A percentile compares a stretch with the other conserved stretches of the same genome.
Evolutionary conservation across 2,888 invertebrate species (phyloP).

Genomic region (Drosophila rubida): DNA sequence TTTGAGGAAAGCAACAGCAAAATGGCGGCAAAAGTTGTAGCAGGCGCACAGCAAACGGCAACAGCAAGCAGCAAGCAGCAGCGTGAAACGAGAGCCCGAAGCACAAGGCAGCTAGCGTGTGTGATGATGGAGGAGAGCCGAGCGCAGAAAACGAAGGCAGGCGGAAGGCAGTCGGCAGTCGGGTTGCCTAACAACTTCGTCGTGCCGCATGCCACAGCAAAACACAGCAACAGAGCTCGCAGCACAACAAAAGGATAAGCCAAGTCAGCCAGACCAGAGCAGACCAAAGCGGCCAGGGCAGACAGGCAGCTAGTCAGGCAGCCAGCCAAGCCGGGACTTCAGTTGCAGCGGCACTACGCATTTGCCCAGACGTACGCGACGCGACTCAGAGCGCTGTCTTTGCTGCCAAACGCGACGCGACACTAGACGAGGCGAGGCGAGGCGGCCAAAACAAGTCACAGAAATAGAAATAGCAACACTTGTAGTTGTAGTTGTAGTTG

Average conservation of each 20-base stretch:
- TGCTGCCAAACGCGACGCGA: neutral
- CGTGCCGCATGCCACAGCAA: conserved; percentile 23
- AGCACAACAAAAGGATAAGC: conserved; percentile 74
- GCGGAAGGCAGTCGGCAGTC: conserved; percentile 19
- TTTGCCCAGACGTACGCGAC: conserved; percentile 72
- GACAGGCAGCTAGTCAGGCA: conserved; percentile 50
- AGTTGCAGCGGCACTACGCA: conserved; percentile 77
- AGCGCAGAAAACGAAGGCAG: conserved; percentile 32
- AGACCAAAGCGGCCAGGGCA: conserved; percentile 1
- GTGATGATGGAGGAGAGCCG: conserved; percentile 13
- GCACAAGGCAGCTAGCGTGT: neutral
- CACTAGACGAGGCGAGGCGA: neutral
- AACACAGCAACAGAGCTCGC: conserved; percentile 5
- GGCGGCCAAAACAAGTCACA: conserved; percentile 6
- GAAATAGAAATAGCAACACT: conserved; percentile 49
- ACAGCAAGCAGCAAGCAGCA: conserved; percentile 20
- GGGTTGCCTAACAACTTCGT: conserved; percentile 74
- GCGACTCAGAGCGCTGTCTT: neutral
- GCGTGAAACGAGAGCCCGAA: conserved; percentile 5
- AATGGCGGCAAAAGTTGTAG: conserved; percentile 70
- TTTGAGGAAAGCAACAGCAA: conserved; percentile 59
- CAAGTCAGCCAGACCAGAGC: conserved; percentile 57
- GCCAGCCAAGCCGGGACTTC: conserved; percentile 71
- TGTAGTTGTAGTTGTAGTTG: conserved; percentile 37
- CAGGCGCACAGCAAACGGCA: conserved; percentile 59